Evolutionary conservation across 2,113 vertebrate genomes (phyloP), one percentile per base, ranked within the genome.

Genomic region (Gambusia holbrooki): DNA sequence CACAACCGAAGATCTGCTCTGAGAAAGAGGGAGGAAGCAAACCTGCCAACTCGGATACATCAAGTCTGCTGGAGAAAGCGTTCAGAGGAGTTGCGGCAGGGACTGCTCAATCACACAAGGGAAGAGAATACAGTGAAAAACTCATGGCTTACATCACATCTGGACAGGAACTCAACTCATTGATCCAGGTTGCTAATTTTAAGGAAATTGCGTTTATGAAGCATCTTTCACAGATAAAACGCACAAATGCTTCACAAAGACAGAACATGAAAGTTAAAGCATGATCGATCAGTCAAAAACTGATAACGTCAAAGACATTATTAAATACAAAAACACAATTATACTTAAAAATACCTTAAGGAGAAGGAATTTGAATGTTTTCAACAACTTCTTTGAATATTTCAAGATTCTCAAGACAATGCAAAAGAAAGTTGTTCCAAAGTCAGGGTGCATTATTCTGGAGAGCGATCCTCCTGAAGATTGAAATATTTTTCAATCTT

Each of bases 1-100:
- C 93, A 93, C 92, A 95, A 93, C 12, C 89, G 92, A 91, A 93
- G 90, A 93, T 88, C 71, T 81, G 92, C 93, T 93, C 83, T 89
- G 89, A 92, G 93, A 95, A 94, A 95, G 92, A 89, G 93, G 89
- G 94, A 89, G 91, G 91, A 93, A 94, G 91, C 90, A 89, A 92
- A 94, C 91, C 93, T 95, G 94, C 93, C 94, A 94, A 90, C 91
- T 89, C 93, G 87, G 88, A 93, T 94, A 95, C 86, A 90, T 94
- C 92, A 94, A 93, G 90, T 91, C 83, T 87, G 86, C 78, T 62
- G 89, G 88, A 89, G 87, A 73, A 87, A 87, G 72, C 42, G 80
- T 80, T 84, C 84, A 78, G 84, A 85, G 63, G 86, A 77, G 75
- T 42, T 84, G 80, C 86, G 65, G 73, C 72, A 51, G 76, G 82